Base-by-base conservation (phyloP, 2,113 vertebrate genomes). In the Zosterops pallidus region DNA sequence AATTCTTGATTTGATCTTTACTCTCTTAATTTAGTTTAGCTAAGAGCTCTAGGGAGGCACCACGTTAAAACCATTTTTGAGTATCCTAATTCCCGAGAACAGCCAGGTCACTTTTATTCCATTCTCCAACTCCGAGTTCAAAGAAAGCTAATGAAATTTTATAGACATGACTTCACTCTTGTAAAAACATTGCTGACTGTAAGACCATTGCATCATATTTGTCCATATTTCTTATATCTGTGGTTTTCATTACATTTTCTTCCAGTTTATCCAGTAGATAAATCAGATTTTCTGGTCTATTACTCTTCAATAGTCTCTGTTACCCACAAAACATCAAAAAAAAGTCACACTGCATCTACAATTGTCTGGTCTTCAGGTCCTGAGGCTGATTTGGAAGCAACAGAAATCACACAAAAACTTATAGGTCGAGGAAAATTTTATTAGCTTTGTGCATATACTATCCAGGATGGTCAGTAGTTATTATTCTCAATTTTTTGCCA, bases 201-300 rank as follows among this genome's bases (percentile, higher is more conserved):
- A 52, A 15, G 52, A 57, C 17, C 46, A 37, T 35, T 74, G 24
- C 23, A 65, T 91, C 64, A 22, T 53, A 81, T 62, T 81, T 92
- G 35, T 87, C 55, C 31, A 26, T 89, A 62, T 41, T 41, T 91
- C 64, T 78, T 89, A 65, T 31, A 70, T 31, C n/a, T 3, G 2
- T 72, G 11, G 13, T 62, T 92, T 85, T 88, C 26, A 46, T 65
- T 81, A 53, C 6, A 52, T 94, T 86, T 91, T 78, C n/a, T 91
- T 86, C 37, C 64, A 81, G 23, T 78, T 81, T 81, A 62, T 70
- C n/a, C 42, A 49, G 46, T 62, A 74, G 50, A 89, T 70, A 89
- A 91, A 84, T 84, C 60, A 60, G 14, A 53, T 94, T 91, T 94
- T 95, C 31, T 53, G 28, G 12, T 91, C 69, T 86, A n/a, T 62